Evolutionary conservation across 37 sponge, comb jelly and placozoan genomes (phyloP).

Genomic region (Mnemiopsis leidyi): DNA sequence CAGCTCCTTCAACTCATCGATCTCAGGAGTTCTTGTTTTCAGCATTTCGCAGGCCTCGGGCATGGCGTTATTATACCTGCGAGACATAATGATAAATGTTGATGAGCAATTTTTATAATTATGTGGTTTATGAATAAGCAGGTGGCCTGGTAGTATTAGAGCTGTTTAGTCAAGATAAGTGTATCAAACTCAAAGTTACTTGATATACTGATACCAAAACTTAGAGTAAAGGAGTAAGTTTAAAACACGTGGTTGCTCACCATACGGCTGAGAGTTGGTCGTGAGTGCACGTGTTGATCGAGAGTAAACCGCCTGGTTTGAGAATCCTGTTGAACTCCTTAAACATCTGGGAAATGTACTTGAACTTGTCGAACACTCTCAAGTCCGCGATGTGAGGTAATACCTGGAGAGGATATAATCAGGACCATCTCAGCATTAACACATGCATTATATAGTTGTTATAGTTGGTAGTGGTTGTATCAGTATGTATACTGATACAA

Average conservation of each 20-base stretch:
- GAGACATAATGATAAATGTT: too few species aligned
- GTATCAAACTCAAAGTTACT: too few species aligned
- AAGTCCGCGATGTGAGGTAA: conserved; percentile 15
- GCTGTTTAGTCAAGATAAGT: too few species aligned
- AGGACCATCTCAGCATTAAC: too few species aligned
- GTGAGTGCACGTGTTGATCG: conserved; percentile 51
- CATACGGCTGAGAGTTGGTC: background rate
- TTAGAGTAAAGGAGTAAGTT: too few species aligned
- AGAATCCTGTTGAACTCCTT: conserved; percentile 5
- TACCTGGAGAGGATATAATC: conserved; percentile 28
- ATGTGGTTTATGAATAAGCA: too few species aligned
- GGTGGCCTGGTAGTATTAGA: too few species aligned
- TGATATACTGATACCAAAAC: too few species aligned
- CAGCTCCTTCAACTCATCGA: background rate
- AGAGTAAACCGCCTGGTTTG: conserved; percentile 31
- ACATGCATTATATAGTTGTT: too few species aligned
- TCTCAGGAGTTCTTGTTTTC: background rate
- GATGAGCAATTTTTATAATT: too few species aligned
- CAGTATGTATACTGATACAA: too few species aligned
- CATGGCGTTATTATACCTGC: conserved; percentile 26
- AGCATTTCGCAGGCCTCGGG: background rate
- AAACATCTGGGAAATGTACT: background rate
- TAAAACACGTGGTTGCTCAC: background rate
- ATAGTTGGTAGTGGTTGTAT: too few species aligned
- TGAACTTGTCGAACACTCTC: conserved; percentile 47